Conservation (phyloP, 2,888 invertebrate genomes). For the Axea sp. region DNA sequence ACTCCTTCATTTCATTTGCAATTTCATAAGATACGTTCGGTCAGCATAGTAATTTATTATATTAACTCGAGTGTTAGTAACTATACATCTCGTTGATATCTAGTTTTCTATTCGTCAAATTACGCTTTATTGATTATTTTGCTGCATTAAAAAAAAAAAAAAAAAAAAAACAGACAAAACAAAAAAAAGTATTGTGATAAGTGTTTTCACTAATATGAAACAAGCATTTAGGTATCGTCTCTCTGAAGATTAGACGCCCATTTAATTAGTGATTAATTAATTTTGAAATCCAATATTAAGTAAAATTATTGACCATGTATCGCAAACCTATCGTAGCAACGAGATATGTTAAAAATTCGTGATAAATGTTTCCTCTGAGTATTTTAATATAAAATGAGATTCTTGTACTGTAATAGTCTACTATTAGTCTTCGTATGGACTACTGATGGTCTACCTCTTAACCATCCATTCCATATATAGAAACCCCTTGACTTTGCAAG, state of each 20-base stretch:
- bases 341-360: conserved; percentile 13
- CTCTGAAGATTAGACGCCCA: conserved; percentile 1
- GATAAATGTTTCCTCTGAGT: conserved; percentile 37
- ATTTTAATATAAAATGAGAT: conserved; percentile 58
- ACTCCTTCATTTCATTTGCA: conserved; percentile 37
- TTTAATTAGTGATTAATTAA: conserved; percentile 47
- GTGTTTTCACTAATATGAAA: conserved; percentile 19
- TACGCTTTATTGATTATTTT: conserved; percentile 32
- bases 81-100: conserved; percentile 10
- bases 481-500: conserved; percentile 40
- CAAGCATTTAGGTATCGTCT: conserved; percentile 15
- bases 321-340: conserved; percentile 3
- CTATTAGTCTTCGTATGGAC: conserved; percentile 59
- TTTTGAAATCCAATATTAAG: conserved; percentile 24
- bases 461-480: conserved; percentile 52
- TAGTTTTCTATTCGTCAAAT: conserved; percentile 36
- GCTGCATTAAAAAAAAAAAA: too few species aligned
- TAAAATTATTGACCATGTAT: conserved; percentile 14
- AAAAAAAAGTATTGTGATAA: conserved; percentile 21
- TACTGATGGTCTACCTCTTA: conserved; percentile 56
- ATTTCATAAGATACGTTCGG: conserved; percentile 47
- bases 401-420: conserved; percentile 56
- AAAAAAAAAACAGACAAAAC: neutral
- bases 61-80: conserved; percentile 47
- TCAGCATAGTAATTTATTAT: conserved; percentile 49